These are phyloP conservation scores for Dasysyrphus tricinctus DNA, from an alignment of 2,888 invertebrate genomes.

Conservation along the genomic window DNA sequence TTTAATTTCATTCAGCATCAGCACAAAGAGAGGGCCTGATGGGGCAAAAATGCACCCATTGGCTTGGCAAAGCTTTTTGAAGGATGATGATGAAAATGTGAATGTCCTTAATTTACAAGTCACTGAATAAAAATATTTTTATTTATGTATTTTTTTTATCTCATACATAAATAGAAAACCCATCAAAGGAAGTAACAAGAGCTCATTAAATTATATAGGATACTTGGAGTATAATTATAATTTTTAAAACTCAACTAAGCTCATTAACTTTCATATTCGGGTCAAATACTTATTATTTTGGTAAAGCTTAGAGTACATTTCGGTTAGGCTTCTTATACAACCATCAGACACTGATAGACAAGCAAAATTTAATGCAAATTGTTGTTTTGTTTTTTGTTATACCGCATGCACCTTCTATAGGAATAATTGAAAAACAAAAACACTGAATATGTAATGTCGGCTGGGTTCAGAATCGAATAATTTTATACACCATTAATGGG, in stretches of 20 bases:
- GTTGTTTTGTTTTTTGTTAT: neutral
- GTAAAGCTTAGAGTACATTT: neutral
- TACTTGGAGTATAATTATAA: slow-evolving; percentile 6
- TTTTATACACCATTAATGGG: no score
- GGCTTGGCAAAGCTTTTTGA: neutral
- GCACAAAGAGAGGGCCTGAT: neutral
- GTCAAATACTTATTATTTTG: neutral
- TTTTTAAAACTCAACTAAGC: slow-evolving; percentile 6
- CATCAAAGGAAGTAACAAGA: slow-evolving; percentile 10
- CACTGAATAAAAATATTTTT: slow-evolving; percentile 13
- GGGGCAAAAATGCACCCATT: neutral
- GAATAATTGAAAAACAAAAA: no score
- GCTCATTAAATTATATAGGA: slow-evolving; percentile 10
- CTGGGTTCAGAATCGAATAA: no score
- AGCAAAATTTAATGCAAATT: neutral
- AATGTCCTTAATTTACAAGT: slow-evolving; percentile 22
- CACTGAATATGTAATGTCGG: no score
- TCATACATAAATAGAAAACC: neutral
- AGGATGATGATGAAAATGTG: slow-evolving; percentile 9
- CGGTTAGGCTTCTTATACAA: neutral
- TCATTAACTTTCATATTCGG: slow-evolving; percentile 8
- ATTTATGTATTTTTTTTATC: neutral
- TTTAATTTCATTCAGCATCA: neutral
- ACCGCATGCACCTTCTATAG: no score
- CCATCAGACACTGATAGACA: neutral